Base-by-base conservation (phyloP, 2,888 invertebrate species). In the Lasioglossum leucozonium region DNA sequence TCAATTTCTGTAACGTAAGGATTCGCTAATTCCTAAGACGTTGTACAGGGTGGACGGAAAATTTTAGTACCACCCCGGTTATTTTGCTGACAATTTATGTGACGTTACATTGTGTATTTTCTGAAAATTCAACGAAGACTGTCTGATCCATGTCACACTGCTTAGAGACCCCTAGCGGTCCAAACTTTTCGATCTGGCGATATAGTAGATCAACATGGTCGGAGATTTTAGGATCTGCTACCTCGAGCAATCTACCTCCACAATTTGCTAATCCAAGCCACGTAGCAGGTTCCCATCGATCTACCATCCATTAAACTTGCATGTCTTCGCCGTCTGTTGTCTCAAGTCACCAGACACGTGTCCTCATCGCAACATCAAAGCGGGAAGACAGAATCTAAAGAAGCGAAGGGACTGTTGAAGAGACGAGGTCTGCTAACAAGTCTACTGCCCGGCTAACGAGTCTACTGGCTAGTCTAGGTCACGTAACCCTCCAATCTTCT, bases 221-320 rank as follows among this genome's bases (percentile, higher is more conserved):
- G 10, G 11, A 10, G 55, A n/a, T n/a, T 10, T 55, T 55, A 55
- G 11, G n/a, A 55, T n/a, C n/a, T n/a, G 4, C 55, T 55, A 11
- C 11, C 55, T 55, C 55, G 1, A 55, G n/a, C n/a, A 55, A 55
- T 55, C 55, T 55, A 55, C 55, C n/a, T 55, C 11, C 55, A 4
- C n/a, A n/a, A 55, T 55, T 55, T 55, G n/a, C n/a, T 55, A 55
- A 55, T 55, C 55, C n/a, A n/a, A n/a, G n/a, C 11, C 55, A n/a
- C 55, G 55, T 4, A 55, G 55, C 11, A n/a, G 4, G 11, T 55
- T 55, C 55, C 11, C n/a, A 55, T 55, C 55, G 55, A 55, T 55
- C 55, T 55, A 55, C n/a, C n/a, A 55, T n/a, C 55, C n/a, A 55
- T 55, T 55, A 55, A 55, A 55, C n/a, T 55, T 55, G 55, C 55